Conservation (phyloP, 2,113 vertebrate species). For the Bungarus multicinctus region DNA sequence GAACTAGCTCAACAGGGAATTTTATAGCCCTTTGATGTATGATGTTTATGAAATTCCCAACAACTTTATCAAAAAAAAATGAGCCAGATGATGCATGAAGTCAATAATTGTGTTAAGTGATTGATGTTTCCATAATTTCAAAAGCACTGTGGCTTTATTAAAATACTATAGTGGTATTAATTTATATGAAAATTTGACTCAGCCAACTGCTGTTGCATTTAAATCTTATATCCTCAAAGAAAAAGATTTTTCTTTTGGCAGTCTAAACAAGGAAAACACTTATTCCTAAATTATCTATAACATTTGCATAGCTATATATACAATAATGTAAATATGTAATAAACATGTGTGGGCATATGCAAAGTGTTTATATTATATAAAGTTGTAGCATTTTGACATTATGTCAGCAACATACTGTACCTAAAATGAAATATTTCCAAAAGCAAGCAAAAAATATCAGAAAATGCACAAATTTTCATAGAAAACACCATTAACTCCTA, state of each 20-base stretch:
- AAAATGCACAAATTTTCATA: neutral
- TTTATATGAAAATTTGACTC: conserved; percentile 61
- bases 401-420: neutral
- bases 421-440: neutral
- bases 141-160: conserved; percentile 58
- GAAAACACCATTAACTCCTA: neutral
- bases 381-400: neutral
- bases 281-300: neutral
- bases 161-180: conserved; percentile 62
- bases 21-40: conserved; percentile 42
- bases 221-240: conserved; percentile 52
- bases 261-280: neutral
- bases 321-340: neutral
- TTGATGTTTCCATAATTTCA: conserved; percentile 50
- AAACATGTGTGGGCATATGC: neutral
- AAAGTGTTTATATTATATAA: neutral
- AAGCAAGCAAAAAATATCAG: neutral
- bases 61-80: conserved; percentile 52
- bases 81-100: conserved; percentile 61
- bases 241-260: conserved; percentile 16
- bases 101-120: conserved; percentile 58
- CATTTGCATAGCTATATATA: neutral
- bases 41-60: conserved; percentile 54
- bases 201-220: conserved; percentile 54
- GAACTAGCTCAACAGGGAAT: conserved; percentile 33